Percentiles rank a stretch among this genome's conserved stretches.
phyloP scores from a whole-genome alignment of 30 jellyfish, hydroid and myxozoan genomes.

The Cassiopea andromeda region DNA sequence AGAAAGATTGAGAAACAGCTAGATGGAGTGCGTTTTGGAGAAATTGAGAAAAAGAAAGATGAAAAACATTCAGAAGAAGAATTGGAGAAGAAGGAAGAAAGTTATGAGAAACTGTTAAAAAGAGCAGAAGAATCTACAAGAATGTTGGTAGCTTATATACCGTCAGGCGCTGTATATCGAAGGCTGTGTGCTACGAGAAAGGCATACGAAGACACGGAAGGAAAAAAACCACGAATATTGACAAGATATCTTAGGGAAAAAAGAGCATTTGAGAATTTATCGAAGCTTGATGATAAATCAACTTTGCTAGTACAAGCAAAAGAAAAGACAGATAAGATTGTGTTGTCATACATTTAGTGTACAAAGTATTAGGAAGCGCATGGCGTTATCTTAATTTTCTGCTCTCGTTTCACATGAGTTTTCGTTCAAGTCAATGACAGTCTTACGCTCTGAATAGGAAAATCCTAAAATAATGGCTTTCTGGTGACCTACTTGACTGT shows the following conservation, averaged over 20 bases:
- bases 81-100: neutral
- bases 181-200: constrained; percentile 48
- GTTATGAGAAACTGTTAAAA: constrained; percentile 7
- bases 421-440: too few species aligned
- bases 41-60: neutral
- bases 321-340: neutral
- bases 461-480: too few species aligned
- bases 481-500: too few species aligned
- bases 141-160: constrained; percentile 47
- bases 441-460: too few species aligned
- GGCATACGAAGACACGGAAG: constrained; percentile 17
- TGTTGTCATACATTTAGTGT: neutral
- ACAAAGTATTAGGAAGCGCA: neutral
- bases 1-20: neutral
- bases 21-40: neutral
- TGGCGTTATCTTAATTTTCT: too few species aligned
- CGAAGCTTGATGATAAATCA: neutral
- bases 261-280: constrained; percentile 29
- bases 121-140: constrained; percentile 39
- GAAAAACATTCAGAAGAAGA: neutral
- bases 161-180: constrained; percentile 25
- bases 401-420: too few species aligned
- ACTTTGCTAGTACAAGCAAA: neutral
- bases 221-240: constrained; percentile 31
- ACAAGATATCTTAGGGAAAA: constrained; percentile 58